Evolutionary conservation across 2,113 vertebrate genomes (phyloP).

Genomic region (Scomber japonicus): DNA sequence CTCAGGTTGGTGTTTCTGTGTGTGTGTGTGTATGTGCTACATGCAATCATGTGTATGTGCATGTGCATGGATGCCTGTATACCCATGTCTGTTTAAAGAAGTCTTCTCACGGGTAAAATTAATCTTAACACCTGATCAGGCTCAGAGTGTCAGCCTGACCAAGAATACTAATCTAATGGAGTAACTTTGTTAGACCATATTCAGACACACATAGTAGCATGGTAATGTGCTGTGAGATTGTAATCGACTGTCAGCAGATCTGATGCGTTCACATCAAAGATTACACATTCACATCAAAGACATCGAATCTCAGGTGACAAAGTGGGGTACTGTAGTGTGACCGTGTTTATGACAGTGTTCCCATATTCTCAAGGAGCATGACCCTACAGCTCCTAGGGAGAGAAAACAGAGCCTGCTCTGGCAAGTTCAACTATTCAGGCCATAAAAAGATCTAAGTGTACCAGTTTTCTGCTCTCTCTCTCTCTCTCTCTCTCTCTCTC

Average conservation of each 20-base stretch:
- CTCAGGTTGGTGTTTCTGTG: neutral
- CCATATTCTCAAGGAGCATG: slow-evolving; percentile 7
- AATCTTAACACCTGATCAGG: slow-evolving; percentile 56
- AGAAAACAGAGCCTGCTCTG: slow-evolving; percentile 16
- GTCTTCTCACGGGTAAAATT: slow-evolving; percentile 53
- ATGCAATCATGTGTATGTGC: neutral
- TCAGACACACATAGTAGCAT: slow-evolving; percentile 18
- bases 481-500: neutral
- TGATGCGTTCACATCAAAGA: neutral
- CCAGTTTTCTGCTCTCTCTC: slow-evolving; percentile 2
- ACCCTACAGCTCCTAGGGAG: slow-evolving; percentile 37
- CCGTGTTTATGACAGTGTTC: slow-evolving; percentile 21
- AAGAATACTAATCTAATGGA: slow-evolving; percentile 44
- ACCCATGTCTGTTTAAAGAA: slow-evolving; percentile 38
- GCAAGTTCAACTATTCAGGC: slow-evolving; percentile 33
- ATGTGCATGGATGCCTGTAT: neutral
- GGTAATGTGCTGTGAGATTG: neutral
- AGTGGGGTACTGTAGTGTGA: neutral
- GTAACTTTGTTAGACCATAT: slow-evolving; percentile 36
- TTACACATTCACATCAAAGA: neutral
- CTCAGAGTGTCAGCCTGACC: slow-evolving; percentile 28
- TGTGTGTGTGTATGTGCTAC: slow-evolving; percentile 1
- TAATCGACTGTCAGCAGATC: neutral
- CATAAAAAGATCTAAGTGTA: slow-evolving; percentile 6
- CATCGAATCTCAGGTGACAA: neutral